A percentile compares a stretch with the other conserved stretches of the same genome.
phyloP scores from a whole-genome alignment of 30 jellyfish, hydroid and myxozoan genomes.

The Euphysa ruthae region DNA sequence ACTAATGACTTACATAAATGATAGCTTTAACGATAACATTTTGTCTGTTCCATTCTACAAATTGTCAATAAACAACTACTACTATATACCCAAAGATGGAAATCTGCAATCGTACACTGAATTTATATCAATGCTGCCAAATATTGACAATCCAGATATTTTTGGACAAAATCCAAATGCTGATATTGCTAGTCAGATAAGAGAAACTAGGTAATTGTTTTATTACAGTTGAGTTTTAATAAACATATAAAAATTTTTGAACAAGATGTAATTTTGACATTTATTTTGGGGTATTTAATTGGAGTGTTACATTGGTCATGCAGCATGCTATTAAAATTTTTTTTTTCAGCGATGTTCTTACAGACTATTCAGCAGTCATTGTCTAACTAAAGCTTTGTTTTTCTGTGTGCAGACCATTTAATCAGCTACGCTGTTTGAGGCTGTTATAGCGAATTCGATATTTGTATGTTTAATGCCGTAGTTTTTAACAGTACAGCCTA shows the following conservation, averaged over 20 bases:
- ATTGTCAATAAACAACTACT: conserved; percentile 62
- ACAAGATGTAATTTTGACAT: no score
- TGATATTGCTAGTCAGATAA: conserved; percentile 92
- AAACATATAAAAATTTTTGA: neutral
- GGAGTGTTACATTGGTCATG: no score
- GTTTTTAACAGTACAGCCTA: no score
- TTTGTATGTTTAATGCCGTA: no score
- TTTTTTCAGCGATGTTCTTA: no score
- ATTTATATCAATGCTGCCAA: conserved; percentile 84
- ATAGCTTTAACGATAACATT: conserved; percentile 71
- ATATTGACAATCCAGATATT: conserved; percentile 86
- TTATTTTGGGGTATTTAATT: no score
- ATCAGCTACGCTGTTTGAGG: no score
- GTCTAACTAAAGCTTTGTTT: no score
- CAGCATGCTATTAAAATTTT: no score
- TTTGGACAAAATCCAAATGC: conserved; percentile 98
- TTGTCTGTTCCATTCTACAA: conserved; percentile 58
- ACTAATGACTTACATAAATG: conserved; percentile 81
- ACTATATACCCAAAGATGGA: conserved; percentile 88
- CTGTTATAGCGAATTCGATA: no score
- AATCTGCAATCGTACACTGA: conserved; percentile 78
- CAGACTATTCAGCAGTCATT: no score
- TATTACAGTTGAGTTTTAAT: neutral
- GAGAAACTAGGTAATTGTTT: conserved; percentile 73
- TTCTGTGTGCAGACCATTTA: no score